Percentiles rank a stretch among this genome's conserved stretches.
These are phyloP conservation scores for Drosophila saltans DNA, from an alignment of 1,140 invertebrate species.

Conservation along the genomic window DNA sequence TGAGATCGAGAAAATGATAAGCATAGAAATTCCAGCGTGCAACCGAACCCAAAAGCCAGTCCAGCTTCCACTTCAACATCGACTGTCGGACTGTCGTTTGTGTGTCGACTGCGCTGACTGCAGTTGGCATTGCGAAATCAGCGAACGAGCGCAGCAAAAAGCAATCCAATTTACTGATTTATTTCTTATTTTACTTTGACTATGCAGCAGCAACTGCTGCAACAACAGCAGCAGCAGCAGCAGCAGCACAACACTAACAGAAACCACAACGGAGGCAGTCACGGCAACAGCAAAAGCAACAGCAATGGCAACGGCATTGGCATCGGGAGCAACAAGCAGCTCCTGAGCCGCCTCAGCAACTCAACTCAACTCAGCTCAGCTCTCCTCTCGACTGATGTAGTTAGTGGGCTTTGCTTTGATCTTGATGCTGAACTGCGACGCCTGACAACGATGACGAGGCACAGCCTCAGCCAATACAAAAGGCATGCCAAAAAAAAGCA, in stretches of 20 bases:
- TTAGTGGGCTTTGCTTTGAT: slow-evolving; percentile 80
- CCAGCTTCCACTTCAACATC: slow-evolving; percentile 41
- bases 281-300: slow-evolving; percentile 45
- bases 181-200: slow-evolving; percentile 82
- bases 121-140: slow-evolving; percentile 64
- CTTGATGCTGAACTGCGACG: slow-evolving; percentile 75
- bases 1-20: slow-evolving; percentile 77
- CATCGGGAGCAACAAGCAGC: slow-evolving; percentile 15
- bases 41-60: slow-evolving; percentile 27
- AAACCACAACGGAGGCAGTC: slow-evolving; percentile 74
- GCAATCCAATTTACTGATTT: slow-evolving; percentile 82
- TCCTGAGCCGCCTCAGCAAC: slow-evolving; percentile 13
- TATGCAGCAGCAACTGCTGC: slow-evolving; percentile 53
- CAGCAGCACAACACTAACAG: slow-evolving; percentile 36
- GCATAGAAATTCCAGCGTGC: slow-evolving; percentile 80
- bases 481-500: slow-evolving; percentile 48
- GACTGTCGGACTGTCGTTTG: slow-evolving; percentile 13
- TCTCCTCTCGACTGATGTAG: slow-evolving; percentile 60
- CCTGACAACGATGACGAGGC: slow-evolving; percentile 79
- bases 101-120: slow-evolving; percentile 27
- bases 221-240: slow-evolving; percentile 14
- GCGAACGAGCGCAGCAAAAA: slow-evolving; percentile 65
- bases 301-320: slow-evolving; percentile 14
- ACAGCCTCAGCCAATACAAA: slow-evolving; percentile 63
- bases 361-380: slow-evolving; percentile 19